Evolutionary conservation across 1,140 invertebrate genomes (phyloP).

Genomic region (Scaptomyza hsui): DNA sequence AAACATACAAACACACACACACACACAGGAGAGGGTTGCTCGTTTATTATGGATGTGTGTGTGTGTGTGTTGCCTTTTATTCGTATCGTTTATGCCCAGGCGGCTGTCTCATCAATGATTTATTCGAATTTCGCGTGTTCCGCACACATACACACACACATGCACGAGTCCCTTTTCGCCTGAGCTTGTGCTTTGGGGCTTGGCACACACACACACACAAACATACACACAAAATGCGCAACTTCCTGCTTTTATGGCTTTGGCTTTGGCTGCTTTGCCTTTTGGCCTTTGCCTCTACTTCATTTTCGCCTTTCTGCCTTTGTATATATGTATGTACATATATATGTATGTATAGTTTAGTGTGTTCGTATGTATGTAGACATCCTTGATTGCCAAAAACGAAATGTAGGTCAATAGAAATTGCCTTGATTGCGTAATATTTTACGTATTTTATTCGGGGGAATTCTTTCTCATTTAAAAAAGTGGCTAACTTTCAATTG

Average conservation of each 20-base stretch:
- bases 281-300: slow-evolving; percentile 39
- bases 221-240: slow-evolving; percentile 57
- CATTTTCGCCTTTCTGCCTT: slow-evolving; percentile 13
- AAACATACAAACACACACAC: slow-evolving; percentile 17
- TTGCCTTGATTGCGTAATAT: slow-evolving; percentile 61
- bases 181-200: too few species aligned
- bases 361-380: slow-evolving; percentile 40
- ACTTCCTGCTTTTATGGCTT: slow-evolving; percentile 74
- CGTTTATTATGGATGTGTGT: slow-evolving; percentile 36
- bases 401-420: slow-evolving; percentile 76
- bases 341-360: slow-evolving; percentile 1
- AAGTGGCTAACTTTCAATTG: not conserved
- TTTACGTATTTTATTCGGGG: slow-evolving; percentile 23
- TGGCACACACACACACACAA: too few species aligned
- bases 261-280: slow-evolving; percentile 35
- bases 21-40: not conserved
- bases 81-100: slow-evolving; percentile 16
- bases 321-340: slow-evolving; percentile 4
- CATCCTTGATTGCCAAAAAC: slow-evolving; percentile 57
- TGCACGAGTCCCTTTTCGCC: too few species aligned
- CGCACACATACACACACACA: slow-evolving; percentile 35
- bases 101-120: slow-evolving; percentile 72
- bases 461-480: slow-evolving; percentile 5
- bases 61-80: slow-evolving; percentile 15
- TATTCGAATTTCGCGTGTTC: slow-evolving; percentile 76